These are phyloP conservation scores for Amphipoea oculea DNA, from an alignment of 2,888 invertebrate species.

Conservation along the genomic window DNA sequence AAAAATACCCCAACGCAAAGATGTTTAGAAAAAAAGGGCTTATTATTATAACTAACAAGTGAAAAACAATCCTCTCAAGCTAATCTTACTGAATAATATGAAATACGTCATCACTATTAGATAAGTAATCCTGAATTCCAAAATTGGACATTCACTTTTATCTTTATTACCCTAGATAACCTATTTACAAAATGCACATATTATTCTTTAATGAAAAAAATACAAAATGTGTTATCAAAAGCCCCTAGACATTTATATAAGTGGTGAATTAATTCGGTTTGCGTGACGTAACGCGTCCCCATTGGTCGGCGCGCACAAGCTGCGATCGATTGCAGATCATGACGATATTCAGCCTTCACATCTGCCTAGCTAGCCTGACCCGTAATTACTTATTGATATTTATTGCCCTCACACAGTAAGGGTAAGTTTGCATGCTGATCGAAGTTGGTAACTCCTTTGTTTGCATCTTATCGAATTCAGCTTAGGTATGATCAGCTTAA, in stretches of 20 bases:
- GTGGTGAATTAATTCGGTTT: conserved; percentile 79
- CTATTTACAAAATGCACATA: conserved; percentile 52
- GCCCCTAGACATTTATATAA: conserved; percentile 62
- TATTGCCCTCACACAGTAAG: conserved; percentile 54
- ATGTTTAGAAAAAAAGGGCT: neutral
- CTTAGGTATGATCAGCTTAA: neutral
- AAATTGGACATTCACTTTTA: conserved; percentile 30
- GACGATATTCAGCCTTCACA: conserved; percentile 84
- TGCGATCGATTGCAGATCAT: conserved; percentile 88
- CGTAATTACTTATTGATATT: conserved; percentile 69
- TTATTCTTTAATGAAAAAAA: conserved; percentile 50
- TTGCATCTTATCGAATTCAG: conserved; percentile 2
- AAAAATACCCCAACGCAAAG: neutral
- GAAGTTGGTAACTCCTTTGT: conserved; percentile 23
- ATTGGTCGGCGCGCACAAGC: conserved; percentile 86
- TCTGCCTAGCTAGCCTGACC: conserved; percentile 78
- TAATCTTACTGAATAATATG: neutral
- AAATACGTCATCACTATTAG: conserved; percentile 9
- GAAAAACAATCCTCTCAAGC: neutral
- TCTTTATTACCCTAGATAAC: conserved; percentile 43
- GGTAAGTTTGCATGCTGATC: conserved; percentile 61
- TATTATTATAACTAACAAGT: neutral
- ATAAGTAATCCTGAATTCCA: conserved; percentile 3
- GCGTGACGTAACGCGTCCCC: conserved; percentile 69
- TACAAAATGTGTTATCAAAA: conserved; percentile 57